A percentile compares a stretch with the other conserved stretches of the same genome.
Conservation (phyloP, 2,888 invertebrate species). For the Clepsis dumicolana region DNA sequence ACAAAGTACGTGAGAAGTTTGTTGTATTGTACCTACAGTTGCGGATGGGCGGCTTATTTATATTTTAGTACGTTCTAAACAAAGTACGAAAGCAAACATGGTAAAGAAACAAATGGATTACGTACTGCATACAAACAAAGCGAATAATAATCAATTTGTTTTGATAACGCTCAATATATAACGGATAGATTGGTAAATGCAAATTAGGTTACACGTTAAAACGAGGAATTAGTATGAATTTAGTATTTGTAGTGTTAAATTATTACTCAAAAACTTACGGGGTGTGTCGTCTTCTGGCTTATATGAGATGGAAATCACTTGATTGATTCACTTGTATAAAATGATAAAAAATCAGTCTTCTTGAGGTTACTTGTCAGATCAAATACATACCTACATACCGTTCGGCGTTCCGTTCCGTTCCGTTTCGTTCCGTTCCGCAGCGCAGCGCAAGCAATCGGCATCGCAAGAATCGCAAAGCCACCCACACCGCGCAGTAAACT, state of each 20-base stretch:
- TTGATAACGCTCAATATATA: constrained; percentile 20
- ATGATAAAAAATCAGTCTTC: constrained; percentile 75
- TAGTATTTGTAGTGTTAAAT: not conserved
- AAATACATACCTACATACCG: too few species aligned
- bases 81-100: not conserved
- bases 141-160: constrained; percentile 4
- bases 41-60: not conserved
- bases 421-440: constrained; percentile 16
- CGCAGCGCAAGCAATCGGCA: not conserved
- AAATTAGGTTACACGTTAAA: constrained; percentile 31
- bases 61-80: not conserved
- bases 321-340: constrained; percentile 54
- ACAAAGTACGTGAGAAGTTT: constrained; percentile 16
- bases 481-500: not conserved
- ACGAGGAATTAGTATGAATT: not conserved
- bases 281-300: constrained; percentile 17
- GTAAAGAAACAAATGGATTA: not conserved
- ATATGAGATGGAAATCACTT: constrained; percentile 49
- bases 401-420: constrained; percentile 38
- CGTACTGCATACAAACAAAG: constrained; percentile 16
- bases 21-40: constrained; percentile 5
- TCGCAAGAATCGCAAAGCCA: too few species aligned
- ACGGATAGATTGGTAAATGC: constrained; percentile 20
- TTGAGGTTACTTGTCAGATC: constrained; percentile 69
- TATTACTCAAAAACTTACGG: constrained; percentile 30